A percentile compares a stretch with the other conserved stretches of the same genome.
Conservation (phyloP, 2,797 vertebrate genomes). For the Gallirallus australis region DNA sequence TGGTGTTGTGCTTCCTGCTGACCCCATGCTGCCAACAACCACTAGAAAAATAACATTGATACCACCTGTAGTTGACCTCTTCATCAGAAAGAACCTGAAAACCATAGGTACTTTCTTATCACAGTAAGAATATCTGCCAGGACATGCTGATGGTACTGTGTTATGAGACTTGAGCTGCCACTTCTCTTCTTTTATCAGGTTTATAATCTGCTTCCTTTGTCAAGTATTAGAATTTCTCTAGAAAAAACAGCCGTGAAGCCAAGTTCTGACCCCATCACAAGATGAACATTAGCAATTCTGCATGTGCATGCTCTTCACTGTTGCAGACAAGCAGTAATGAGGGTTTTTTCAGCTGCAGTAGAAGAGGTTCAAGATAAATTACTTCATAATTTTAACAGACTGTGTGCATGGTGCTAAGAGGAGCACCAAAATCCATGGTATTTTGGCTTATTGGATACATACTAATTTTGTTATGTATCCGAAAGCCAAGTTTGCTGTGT, state of each 20-base stretch:
- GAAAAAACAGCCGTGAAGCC: background rate
- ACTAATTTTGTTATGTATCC: background rate
- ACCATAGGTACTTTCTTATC: background rate
- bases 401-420: background rate
- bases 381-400: background rate
- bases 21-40: background rate
- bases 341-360: background rate
- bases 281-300: background rate
- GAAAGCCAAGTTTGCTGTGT: background rate
- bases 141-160: background rate
- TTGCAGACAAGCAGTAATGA: background rate
- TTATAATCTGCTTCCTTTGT: background rate
- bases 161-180: background rate
- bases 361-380: background rate
- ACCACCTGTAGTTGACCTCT: background rate
- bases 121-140: background rate
- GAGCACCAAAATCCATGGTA: accelerated
- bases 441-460: background rate
- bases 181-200: background rate
- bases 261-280: background rate
- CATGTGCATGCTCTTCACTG: background rate
- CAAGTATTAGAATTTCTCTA: background rate
- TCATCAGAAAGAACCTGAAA: background rate
- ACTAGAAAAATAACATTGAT: background rate
- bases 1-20: background rate